A percentile compares a stretch with the other conserved stretches of the same genome.
Evolutionary conservation across 53 echinoderm and acorn worm genomes (phyloP).

Genomic region (Pentamera pediparva): DNA sequence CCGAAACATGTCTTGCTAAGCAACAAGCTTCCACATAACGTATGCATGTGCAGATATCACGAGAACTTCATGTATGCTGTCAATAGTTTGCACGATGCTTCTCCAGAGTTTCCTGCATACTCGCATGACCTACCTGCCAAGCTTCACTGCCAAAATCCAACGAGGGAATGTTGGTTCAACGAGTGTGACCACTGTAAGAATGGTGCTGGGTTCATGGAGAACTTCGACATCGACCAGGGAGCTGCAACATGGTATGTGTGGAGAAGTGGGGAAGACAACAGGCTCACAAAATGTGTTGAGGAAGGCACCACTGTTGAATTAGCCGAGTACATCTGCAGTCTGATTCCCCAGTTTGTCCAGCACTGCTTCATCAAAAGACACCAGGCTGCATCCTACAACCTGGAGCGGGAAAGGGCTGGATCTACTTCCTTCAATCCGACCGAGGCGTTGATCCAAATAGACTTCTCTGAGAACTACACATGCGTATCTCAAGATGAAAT

Average conservation of each 20-base stretch:
- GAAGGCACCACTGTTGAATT: conserved; percentile 21
- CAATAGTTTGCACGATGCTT: conserved; percentile 28
- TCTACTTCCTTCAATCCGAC: neutral
- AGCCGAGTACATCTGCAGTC: neutral
- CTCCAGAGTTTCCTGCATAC: conserved; percentile 17
- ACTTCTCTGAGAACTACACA: conserved; percentile 9
- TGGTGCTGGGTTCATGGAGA: conserved; percentile 32
- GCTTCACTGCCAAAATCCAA: conserved; percentile 12
- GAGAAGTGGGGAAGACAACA: conserved; percentile 22
- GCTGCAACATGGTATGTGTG: conserved; percentile 31
- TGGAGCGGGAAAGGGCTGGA: neutral
- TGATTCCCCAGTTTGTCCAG: neutral
- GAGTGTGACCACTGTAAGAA: conserved; percentile 26
- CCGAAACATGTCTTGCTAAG: conserved; percentile 49
- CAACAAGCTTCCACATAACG: conserved; percentile 53
- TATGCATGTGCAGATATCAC: conserved; percentile 55
- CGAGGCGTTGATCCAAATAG: neutral
- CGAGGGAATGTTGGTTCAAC: conserved; percentile 29
- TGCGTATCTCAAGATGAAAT: conserved; percentile 1
- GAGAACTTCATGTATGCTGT: conserved; percentile 33
- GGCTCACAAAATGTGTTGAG: neutral
- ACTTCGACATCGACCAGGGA: neutral
- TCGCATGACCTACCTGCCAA: conserved; percentile 28
- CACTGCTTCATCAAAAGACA: neutral
- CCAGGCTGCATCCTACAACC: conserved; percentile 11